Evolutionary conservation across 1,140 invertebrate species (phyloP).

Genomic region (Pachypsylla venusta): DNA sequence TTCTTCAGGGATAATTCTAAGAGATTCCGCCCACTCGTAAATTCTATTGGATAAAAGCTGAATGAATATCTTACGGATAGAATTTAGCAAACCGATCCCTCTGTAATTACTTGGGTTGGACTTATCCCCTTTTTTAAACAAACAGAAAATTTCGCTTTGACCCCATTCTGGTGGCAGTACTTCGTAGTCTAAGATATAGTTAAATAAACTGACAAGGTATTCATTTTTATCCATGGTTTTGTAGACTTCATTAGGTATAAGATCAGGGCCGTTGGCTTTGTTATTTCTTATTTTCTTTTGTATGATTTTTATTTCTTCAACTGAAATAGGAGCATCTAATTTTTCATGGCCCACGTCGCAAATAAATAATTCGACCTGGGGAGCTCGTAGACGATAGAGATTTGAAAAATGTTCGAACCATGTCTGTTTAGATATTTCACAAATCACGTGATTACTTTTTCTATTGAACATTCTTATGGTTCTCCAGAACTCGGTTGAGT

Average conservation of each 20-base stretch:
- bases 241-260: conserved; percentile 12
- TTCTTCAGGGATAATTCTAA: conserved; percentile 16
- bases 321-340: conserved; percentile 8
- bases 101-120: conserved; percentile 15
- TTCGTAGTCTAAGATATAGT: conserved; percentile 13
- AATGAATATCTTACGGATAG: conserved; percentile 21
- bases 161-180: conserved; percentile 9
- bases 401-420: conserved; percentile 4
- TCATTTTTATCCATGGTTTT: neutral
- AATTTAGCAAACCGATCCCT: conserved; percentile 17
- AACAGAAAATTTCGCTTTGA: conserved; percentile 4
- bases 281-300: conserved; percentile 2
- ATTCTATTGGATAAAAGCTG: conserved; percentile 15
- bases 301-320: conserved; percentile 9
- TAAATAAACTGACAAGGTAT: conserved; percentile 13
- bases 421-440: neutral
- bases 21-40: conserved; percentile 12
- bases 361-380: neutral
- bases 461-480: neutral
- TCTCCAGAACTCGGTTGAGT: conserved; percentile 6
- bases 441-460: neutral
- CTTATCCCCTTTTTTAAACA: conserved; percentile 18
- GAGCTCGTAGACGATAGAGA: neutral
- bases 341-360: neutral
- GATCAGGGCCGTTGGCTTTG: conserved; percentile 14